Evolutionary conservation across 1,140 invertebrate genomes (phyloP).

Genomic region (Brachionus manjavacas): DNA sequence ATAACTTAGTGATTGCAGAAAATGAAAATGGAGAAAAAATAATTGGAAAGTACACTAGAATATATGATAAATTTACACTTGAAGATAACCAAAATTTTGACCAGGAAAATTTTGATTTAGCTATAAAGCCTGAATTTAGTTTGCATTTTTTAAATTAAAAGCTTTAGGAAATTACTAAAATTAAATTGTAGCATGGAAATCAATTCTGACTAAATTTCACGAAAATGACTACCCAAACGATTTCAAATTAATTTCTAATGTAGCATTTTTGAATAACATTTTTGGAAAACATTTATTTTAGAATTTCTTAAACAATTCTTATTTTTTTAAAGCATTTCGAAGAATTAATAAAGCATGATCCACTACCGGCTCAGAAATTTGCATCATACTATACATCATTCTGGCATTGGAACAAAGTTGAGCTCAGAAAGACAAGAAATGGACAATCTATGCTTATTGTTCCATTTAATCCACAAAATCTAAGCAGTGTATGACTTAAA

Average conservation of each 20-base stretch:
- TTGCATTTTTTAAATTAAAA: neutral
- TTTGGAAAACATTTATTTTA: too few relatives aligned
- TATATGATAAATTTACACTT: neutral
- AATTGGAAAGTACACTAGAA: neutral
- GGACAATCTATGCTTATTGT: conserved; percentile 7
- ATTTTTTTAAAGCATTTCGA: conserved; percentile 19
- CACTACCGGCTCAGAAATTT: neutral
- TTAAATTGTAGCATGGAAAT: neutral
- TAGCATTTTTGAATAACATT: too few relatives aligned
- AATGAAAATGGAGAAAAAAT: neutral
- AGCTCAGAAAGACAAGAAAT: neutral
- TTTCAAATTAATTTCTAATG: neutral
- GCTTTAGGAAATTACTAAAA: neutral
- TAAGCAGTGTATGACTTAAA: neutral
- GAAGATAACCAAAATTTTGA: neutral
- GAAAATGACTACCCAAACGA: neutral
- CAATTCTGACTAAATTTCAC: neutral
- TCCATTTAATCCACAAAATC: conserved; percentile 32
- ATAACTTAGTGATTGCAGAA: neutral
- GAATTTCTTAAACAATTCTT: neutral
- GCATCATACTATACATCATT: neutral
- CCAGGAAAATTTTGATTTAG: neutral
- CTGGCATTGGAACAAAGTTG: conserved; percentile 29
- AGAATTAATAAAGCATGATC: neutral
- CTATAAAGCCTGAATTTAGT: neutral